A percentile compares a stretch with the other conserved stretches of the same genome.
These are phyloP conservation scores for Camponotus vicinus DNA, from an alignment of 1,140 invertebrate genomes.

Conservation along the genomic window DNA sequence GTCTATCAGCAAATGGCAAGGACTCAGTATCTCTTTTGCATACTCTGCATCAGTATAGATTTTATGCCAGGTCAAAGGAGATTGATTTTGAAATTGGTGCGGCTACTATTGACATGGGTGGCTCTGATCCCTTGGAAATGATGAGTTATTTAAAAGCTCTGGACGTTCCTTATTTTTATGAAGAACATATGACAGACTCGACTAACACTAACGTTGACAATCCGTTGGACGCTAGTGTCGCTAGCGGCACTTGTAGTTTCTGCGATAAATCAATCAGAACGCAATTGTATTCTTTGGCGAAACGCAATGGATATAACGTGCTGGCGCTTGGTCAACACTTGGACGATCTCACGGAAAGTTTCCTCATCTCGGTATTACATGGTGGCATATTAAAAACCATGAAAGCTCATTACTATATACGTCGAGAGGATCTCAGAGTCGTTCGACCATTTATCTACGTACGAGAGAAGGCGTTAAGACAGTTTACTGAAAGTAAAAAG, in stretches of 20 bases:
- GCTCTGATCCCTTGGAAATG: conserved; percentile 88
- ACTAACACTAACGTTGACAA: conserved; percentile 28
- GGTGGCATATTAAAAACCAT: conserved; percentile 92
- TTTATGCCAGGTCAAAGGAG: conserved; percentile 91
- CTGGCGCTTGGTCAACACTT: conserved; percentile 95
- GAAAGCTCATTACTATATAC: conserved; percentile 93
- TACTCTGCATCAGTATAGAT: conserved; percentile 94
- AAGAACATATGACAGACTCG: conserved; percentile 86
- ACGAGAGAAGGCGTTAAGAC: conserved; percentile 90
- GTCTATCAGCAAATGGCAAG: conserved; percentile 92
- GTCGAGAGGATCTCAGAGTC: conserved; percentile 93
- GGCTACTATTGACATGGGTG: conserved; percentile 90
- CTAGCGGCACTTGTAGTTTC: conserved; percentile 87
- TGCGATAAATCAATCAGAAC: conserved; percentile 91
- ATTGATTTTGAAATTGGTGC: conserved; percentile 92
- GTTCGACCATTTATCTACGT: conserved; percentile 96
- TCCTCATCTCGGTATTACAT: conserved; percentile 94
- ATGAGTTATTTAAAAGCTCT: conserved; percentile 90
- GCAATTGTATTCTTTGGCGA: conserved; percentile 91
- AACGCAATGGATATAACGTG: conserved; percentile 93
- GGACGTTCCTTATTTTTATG: conserved; percentile 91
- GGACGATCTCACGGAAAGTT: conserved; percentile 94
- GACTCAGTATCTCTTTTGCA: conserved; percentile 94
- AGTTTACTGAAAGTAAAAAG: conserved; percentile 90
- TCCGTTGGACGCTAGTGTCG: conserved; percentile 17